phyloP scores from a whole-genome alignment of 2,113 vertebrate species.

The Pelmatolapia mariae region DNA sequence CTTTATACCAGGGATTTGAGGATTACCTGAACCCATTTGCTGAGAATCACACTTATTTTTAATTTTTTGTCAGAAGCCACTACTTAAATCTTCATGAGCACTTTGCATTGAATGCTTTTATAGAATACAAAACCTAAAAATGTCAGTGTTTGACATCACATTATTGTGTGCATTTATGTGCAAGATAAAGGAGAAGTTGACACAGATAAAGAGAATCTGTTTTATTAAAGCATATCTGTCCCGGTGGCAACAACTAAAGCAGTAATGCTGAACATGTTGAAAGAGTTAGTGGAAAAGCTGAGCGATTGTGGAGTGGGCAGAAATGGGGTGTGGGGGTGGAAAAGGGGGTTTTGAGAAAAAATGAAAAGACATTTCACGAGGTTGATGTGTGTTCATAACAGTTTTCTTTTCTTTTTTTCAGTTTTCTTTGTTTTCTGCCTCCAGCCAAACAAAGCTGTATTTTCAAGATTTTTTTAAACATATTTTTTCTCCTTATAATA shows the following conservation, averaged over 20 bases:
- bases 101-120: neutral
- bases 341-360: neutral
- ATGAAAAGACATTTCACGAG: neutral
- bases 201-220: neutral
- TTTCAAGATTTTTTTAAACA: neutral
- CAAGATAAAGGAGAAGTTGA: neutral
- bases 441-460: neutral
- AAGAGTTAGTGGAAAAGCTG: constrained; percentile 3
- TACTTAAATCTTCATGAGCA: neutral
- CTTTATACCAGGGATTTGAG: neutral
- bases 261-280: neutral
- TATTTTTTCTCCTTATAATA: neutral
- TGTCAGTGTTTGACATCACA: neutral
- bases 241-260: neutral
- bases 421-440: neutral
- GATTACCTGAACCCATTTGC: neutral
- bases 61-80: neutral
- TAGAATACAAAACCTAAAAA: neutral
- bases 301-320: neutral
- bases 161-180: neutral
- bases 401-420: neutral
- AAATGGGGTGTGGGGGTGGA: neutral
- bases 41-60: neutral
- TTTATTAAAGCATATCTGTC: neutral
- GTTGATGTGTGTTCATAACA: neutral